These are phyloP conservation scores for Periophthalmus magnuspinnatus DNA, from an alignment of 2,797 vertebrate species.

Conservation along the genomic window DNA sequence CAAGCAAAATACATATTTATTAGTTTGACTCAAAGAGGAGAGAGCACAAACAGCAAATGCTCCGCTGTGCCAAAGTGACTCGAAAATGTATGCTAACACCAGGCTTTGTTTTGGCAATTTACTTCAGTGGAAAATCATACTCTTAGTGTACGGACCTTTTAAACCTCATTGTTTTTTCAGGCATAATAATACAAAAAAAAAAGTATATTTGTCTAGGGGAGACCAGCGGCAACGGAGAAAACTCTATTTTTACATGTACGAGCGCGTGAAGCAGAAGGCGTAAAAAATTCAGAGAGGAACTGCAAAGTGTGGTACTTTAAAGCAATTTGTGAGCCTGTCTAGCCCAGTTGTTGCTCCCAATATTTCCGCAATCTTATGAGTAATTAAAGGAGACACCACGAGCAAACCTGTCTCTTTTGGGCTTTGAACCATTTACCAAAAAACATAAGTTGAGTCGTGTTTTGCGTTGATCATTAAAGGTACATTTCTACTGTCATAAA, in stretches of 20 bases:
- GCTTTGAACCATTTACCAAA: too few relatives aligned
- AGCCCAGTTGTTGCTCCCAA: too few relatives aligned
- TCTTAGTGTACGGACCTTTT: neutral
- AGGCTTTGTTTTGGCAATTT: neutral
- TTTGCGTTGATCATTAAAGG: too few relatives aligned
- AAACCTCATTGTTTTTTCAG: neutral
- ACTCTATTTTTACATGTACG: neutral
- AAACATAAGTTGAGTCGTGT: too few relatives aligned
- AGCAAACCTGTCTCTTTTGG: too few relatives aligned
- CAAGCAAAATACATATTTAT: slow-evolving; percentile 58
- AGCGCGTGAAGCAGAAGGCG: neutral
- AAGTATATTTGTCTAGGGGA: too few relatives aligned
- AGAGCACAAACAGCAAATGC: slow-evolving; percentile 33
- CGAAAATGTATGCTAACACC: slow-evolving; percentile 12
- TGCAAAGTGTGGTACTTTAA: neutral
- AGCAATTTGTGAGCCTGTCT: too few relatives aligned
- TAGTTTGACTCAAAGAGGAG: slow-evolving; percentile 44
- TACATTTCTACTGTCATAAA: too few relatives aligned
- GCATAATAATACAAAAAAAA: neutral
- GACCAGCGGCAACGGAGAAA: neutral
- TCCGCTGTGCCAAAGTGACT: slow-evolving; percentile 31
- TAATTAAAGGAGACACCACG: too few relatives aligned
- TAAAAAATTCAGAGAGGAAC: neutral
- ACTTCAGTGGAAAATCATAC: neutral
- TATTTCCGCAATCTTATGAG: too few relatives aligned